Percentiles rank a stretch among this genome's conserved stretches.
Conservation (phyloP, 2,797 vertebrate species). For the Anabacerthia variegaticeps region DNA sequence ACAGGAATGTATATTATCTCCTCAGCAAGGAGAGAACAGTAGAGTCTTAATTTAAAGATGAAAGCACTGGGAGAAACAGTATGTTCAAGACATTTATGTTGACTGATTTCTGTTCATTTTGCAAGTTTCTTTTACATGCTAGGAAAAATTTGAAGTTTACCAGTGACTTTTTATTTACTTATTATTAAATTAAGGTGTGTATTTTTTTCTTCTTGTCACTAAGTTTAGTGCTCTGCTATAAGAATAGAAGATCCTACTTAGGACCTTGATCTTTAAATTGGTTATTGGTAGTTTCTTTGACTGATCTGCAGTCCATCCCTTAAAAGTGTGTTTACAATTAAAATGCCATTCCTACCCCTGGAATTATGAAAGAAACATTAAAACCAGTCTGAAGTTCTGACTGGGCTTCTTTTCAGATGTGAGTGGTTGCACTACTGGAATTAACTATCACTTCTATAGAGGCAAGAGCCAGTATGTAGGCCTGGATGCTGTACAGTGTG, state of each 20-base stretch:
- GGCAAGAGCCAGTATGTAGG: background rate
- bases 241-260: background rate
- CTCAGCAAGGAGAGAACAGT: background rate
- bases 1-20: background rate
- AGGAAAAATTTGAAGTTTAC: background rate
- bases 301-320: background rate
- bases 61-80: background rate
- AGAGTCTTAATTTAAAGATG: background rate
- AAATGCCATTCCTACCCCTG: background rate
- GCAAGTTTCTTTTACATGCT: background rate
- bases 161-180: background rate
- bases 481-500: background rate
- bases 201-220: background rate
- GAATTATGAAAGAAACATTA: background rate
- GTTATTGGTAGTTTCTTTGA: background rate
- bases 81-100: background rate
- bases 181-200: background rate
- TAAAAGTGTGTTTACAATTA: background rate
- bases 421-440: background rate
- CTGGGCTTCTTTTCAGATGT: background rate
- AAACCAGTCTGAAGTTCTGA: background rate
- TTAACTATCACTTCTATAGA: background rate
- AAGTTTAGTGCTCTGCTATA: background rate
- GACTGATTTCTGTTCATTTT: background rate
- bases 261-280: background rate